A percentile compares a stretch with the other conserved stretches of the same genome.
Evolutionary conservation across 2,113 vertebrate species (phyloP).

Genomic region (Lynx canadensis): DNA sequence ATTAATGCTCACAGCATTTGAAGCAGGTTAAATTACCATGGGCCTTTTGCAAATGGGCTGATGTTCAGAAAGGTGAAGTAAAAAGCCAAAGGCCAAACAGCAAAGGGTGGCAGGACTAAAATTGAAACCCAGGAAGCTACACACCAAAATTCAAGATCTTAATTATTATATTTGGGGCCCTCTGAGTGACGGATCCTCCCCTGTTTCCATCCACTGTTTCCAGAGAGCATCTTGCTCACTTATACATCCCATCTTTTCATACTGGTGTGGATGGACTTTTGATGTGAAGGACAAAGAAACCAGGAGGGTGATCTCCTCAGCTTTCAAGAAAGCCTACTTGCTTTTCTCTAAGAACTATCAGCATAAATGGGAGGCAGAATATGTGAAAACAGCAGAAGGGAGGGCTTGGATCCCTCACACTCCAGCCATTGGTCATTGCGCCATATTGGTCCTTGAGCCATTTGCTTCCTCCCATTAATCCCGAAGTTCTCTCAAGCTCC

Average conservation of each 20-base stretch:
- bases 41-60: background rate
- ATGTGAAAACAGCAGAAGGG: background rate
- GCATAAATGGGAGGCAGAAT: background rate
- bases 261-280: background rate
- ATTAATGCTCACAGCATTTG: background rate
- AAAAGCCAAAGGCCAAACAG: background rate
- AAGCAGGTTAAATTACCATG: background rate
- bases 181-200: background rate
- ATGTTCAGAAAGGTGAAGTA: background rate
- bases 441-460: no score
- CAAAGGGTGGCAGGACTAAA: background rate
- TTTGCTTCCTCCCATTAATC: background rate
- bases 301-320: background rate
- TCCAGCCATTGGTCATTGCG: fast-evolving
- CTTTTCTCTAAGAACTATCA: background rate
- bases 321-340: background rate
- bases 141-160: background rate
- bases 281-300: background rate
- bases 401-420: background rate
- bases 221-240: background rate
- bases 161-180: background rate
- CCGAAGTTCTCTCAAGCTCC: background rate
- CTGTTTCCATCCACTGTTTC: background rate
- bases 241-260: background rate
- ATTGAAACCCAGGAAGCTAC: background rate